Evolutionary conservation across 2,888 invertebrate genomes (phyloP).

Genomic region (Holacanthella duospinosa): DNA sequence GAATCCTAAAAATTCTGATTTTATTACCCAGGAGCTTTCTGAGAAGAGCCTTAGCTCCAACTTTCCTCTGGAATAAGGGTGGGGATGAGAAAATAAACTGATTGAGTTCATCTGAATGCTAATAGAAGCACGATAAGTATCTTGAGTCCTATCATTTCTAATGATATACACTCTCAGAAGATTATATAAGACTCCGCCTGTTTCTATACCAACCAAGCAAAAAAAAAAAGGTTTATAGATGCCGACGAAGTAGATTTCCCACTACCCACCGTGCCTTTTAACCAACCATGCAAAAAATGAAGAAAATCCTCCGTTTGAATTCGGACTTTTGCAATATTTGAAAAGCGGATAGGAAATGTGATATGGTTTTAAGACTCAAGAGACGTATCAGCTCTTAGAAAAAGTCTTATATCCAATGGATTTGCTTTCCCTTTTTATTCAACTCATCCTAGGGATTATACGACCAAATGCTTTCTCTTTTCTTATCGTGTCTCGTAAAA

Average conservation of each 20-base stretch:
- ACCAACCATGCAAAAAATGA: background rate
- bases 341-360: background rate
- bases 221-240: background rate
- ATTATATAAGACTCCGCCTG: background rate
- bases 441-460: slow-evolving; percentile 18
- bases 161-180: slow-evolving; percentile 16
- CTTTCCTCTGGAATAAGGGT: slow-evolving; percentile 10
- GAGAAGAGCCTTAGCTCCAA: background rate
- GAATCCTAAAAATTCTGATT: slow-evolving; percentile 16
- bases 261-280: background rate
- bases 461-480: background rate
- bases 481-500: background rate
- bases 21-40: slow-evolving; percentile 5
- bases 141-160: slow-evolving; percentile 20
- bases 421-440: slow-evolving; percentile 11
- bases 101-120: slow-evolving; percentile 27
- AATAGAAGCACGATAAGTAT: slow-evolving; percentile 25
- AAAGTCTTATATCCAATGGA: background rate
- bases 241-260: background rate
- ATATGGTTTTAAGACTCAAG: background rate
- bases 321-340: slow-evolving; percentile 1
- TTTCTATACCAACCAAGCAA: background rate
- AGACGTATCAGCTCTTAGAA: background rate
- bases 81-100: slow-evolving; percentile 16
- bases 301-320: background rate